These are phyloP conservation scores for Orthosia gracilis DNA, from an alignment of 2,888 invertebrate genomes.

Conservation along the genomic window DNA sequence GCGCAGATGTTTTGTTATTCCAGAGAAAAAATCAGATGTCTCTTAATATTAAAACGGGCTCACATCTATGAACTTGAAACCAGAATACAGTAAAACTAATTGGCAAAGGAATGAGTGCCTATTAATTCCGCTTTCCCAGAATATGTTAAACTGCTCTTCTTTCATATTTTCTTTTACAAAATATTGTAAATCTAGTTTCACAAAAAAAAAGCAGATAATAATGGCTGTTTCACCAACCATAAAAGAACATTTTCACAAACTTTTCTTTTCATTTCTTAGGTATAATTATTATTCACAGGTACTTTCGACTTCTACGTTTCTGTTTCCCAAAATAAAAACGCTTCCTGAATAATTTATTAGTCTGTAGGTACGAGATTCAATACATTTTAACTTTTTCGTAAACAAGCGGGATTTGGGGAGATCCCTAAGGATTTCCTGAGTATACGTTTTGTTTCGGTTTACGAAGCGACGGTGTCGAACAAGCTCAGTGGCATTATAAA, in stretches of 20 bases:
- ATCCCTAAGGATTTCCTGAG: slow-evolving; percentile 47
- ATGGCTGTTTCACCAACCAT: background rate
- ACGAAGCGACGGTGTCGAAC: background rate
- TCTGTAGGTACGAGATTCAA: slow-evolving; percentile 43
- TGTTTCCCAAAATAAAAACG: slow-evolving; percentile 44
- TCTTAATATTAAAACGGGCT: too few relatives aligned
- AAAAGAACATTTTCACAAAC: background rate
- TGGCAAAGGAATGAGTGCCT: too few relatives aligned
- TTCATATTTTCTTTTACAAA: background rate
- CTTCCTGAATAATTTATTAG: slow-evolving; percentile 53
- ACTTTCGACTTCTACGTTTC: slow-evolving; percentile 23
- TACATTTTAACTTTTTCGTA: slow-evolving; percentile 63
- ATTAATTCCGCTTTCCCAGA: too few relatives aligned
- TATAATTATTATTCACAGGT: slow-evolving; percentile 38
- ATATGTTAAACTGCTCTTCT: too few relatives aligned
- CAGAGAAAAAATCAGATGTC: too few relatives aligned
- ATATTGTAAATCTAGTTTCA: background rate
- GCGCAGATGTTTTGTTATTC: too few relatives aligned
- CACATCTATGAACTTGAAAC: too few relatives aligned
- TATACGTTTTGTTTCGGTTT: slow-evolving; percentile 17
- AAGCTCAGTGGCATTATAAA: slow-evolving; percentile 2
- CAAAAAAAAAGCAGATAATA: background rate
- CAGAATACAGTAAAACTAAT: too few relatives aligned
- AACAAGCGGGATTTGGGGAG: slow-evolving; percentile 54
- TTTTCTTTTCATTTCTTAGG: slow-evolving; percentile 7